Conservation (phyloP, 2,797 vertebrate genomes). For the Pangasius macronema region DNA sequence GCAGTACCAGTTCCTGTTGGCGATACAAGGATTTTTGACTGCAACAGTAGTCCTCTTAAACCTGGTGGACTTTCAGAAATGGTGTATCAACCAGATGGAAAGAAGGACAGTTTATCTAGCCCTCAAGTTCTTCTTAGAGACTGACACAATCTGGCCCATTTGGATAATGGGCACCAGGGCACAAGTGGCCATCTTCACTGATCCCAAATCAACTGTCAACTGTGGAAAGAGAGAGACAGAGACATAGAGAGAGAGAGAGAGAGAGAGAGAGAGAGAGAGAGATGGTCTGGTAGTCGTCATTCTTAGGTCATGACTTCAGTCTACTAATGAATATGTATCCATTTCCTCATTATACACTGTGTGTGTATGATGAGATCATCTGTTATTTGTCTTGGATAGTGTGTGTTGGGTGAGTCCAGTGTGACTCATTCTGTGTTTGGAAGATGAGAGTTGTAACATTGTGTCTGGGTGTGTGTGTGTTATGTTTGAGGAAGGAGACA, state of each 20-base stretch:
- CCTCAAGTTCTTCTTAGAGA: neutral
- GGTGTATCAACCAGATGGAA: neutral
- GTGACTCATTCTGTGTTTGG: slow-evolving; percentile 33
- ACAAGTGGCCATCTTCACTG: neutral
- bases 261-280: neutral
- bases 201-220: neutral
- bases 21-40: neutral
- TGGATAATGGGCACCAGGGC: neutral
- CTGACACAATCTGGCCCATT: neutral
- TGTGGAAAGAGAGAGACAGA: neutral
- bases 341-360: slow-evolving; percentile 18
- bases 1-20: neutral
- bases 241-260: slow-evolving; percentile 5
- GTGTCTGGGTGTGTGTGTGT: slow-evolving; percentile 4
- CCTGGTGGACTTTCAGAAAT: neutral
- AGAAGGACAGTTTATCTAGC: neutral
- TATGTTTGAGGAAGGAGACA: slow-evolving; percentile 16
- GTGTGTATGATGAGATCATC: slow-evolving; percentile 39
- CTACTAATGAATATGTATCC: slow-evolving; percentile 9
- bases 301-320: neutral
- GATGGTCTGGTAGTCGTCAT: neutral
- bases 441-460: neutral
- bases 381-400: slow-evolving; percentile 43
- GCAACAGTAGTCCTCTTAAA: neutral
- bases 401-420: slow-evolving; percentile 37